Percentiles rank a stretch among this genome's conserved stretches.
Conservation (phyloP, 2,113 vertebrate genomes). For the Lanius collurio region DNA sequence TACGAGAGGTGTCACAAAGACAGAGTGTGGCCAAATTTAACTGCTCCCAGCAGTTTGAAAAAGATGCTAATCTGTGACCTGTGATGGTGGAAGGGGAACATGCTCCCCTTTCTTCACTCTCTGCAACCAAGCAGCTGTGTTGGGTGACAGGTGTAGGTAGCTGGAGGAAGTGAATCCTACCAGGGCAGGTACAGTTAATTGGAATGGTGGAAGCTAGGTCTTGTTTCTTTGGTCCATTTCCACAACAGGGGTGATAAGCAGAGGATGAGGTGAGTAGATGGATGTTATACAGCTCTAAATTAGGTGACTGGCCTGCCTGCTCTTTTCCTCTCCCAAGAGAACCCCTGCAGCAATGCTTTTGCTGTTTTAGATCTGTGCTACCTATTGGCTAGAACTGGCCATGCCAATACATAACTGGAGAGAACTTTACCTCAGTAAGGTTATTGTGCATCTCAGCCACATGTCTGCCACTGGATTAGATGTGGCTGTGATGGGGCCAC, state of each 20-base stretch:
- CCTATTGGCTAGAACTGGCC: background rate
- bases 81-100: background rate
- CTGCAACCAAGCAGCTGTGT: background rate
- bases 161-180: background rate
- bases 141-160: background rate
- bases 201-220: background rate
- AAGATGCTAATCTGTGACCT: background rate
- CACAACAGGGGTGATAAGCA: background rate
- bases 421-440: background rate
- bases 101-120: background rate
- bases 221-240: background rate
- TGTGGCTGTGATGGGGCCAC: background rate
- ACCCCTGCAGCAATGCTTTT: background rate
- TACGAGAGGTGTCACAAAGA: background rate
- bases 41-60: background rate
- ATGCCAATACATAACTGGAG: accelerated
- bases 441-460: background rate
- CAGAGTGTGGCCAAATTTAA: background rate
- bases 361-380: background rate
- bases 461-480: background rate
- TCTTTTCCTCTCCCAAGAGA: background rate
- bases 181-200: background rate
- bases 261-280: background rate
- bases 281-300: background rate
- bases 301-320: background rate